phyloP scores from a whole-genome alignment of 2,113 vertebrate species.

The Scytalopus superciliaris region DNA sequence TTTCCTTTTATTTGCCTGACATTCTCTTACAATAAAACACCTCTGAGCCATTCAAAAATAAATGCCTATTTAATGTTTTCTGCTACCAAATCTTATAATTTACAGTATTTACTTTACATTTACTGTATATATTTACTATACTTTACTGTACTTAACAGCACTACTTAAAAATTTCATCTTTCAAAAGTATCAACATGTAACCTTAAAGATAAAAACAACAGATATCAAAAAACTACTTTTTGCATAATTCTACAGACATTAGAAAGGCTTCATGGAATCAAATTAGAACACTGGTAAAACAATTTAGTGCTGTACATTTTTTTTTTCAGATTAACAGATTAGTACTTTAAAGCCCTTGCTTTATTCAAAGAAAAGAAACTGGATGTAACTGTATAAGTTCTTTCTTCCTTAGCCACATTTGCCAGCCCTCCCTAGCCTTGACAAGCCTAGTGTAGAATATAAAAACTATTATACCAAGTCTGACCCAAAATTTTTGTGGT shows the following conservation, averaged over 20 bases:
- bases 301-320: not conserved
- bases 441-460: not conserved
- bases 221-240: not conserved
- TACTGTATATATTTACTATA: not conserved
- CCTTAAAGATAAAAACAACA: not conserved
- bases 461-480: not conserved
- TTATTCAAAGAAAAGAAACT: not conserved
- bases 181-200: not conserved
- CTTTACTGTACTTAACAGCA: conserved; percentile 14
- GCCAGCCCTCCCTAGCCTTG: not conserved
- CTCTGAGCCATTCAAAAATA: conserved; percentile 31
- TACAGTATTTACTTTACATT: not conserved
- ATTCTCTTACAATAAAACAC: conserved; percentile 67
- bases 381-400: not conserved
- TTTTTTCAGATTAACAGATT: not conserved
- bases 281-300: not conserved
- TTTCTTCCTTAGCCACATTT: not conserved
- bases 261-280: not conserved
- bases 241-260: not conserved
- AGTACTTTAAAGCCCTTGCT: not conserved
- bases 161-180: conserved; percentile 26
- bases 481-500: not conserved
- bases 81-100: conserved; percentile 29
- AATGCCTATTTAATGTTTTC: conserved; percentile 61
- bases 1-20: conserved; percentile 72